Base-by-base conservation (phyloP, 2,797 vertebrate genomes). In the Chiroxiphia lanceolata region DNA sequence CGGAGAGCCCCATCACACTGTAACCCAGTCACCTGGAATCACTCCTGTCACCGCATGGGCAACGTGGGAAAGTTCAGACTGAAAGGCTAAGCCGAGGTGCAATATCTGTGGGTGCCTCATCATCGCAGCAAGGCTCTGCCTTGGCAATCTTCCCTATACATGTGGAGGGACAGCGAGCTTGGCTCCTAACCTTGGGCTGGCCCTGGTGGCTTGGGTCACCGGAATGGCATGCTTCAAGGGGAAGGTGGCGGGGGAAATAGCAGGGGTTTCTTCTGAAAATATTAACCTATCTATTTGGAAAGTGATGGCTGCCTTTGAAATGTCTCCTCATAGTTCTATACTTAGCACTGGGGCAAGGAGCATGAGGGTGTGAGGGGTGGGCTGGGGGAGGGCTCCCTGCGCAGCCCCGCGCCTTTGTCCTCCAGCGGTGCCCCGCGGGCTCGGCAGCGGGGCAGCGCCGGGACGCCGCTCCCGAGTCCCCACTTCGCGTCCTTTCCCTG, bases 221-320 rank as follows among this genome's bases (percentile, higher is more conserved):
- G 93, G 96, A 95, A 96, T 91, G 87, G 89, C 94, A 98, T 87
- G 96, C 95, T 96, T 96, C 91, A 59, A 77, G 76, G 72, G 59
- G 76, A 70, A 85, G 90, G 38, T 63, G 38, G 38, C 92, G 11
- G 38, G 71, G 70, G 18, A 74, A 94, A 91, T 27, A 87, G 45
- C 71, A 34, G 40, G 40, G 53, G 18, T 50, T 94, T 91, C 86
- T 94, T 74, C 90, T 91, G 95, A 95, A 97, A 95, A 74, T 95
- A 94, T 86, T 86, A 96, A 81, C 57, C 71, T 38, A 21, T 91
- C 96, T 96, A 92, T 97, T 96, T 90, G 94, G 75, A 97, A 95
- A 96, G 93, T 6, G 48, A 76, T 93, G 90, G 88, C 87, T 75
- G 96, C 92, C 94, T 97, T 96, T 97, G 96, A 94, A 96, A 94